Evolutionary conservation across 2,797 vertebrate species (phyloP), one percentile per base, ranked within the genome.

Genomic region (Melopsittacus undulatus): DNA sequence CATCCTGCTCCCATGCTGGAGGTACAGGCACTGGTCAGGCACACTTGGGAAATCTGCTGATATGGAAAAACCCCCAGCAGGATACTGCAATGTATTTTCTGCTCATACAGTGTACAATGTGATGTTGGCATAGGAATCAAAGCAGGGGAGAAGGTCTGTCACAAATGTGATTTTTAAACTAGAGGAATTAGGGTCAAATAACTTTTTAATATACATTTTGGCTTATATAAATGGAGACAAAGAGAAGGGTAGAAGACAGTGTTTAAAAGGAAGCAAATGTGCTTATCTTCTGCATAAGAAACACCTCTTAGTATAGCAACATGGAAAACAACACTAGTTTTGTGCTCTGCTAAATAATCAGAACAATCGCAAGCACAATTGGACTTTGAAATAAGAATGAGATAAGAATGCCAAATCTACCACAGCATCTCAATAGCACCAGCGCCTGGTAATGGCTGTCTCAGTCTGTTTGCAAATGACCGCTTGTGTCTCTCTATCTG

Each of bases 291-390:
- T 20, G 7, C 43, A 10, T 79, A 64, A 57, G 64, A 92, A 95
- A 68, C 61, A n/a, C 68, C 29, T 83, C 48, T 57, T 70, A 32
- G 20, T 70, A 43, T 7, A 79, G 29, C 4, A 2, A 61, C 51
- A 20, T 10, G 10, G 56, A 89, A 78, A 91, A 90, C 51, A 94
- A 67, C 49, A 94, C 62, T 72, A 75, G 54, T 84, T 79, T 72
- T 85, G 76, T 86, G 42, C 51, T 86, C 52, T 61, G 45, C 52
- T 87, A 89, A 94, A 87, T 84, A 61, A 90, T 91, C 64, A 52
- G 94, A 87, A 57, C 26, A 89, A 89, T 77, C 95, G 93, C 42
- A 54, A 92, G n/a, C 67, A 76, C 94, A 92, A 95, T 80, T 95
- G 72, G 88, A 87, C 80, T 94, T 74, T 32, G 54, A 92, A 94